These are phyloP conservation scores for Erythrolamprus reginae DNA, from an alignment of 2,113 vertebrate species.

Conservation along the genomic window DNA sequence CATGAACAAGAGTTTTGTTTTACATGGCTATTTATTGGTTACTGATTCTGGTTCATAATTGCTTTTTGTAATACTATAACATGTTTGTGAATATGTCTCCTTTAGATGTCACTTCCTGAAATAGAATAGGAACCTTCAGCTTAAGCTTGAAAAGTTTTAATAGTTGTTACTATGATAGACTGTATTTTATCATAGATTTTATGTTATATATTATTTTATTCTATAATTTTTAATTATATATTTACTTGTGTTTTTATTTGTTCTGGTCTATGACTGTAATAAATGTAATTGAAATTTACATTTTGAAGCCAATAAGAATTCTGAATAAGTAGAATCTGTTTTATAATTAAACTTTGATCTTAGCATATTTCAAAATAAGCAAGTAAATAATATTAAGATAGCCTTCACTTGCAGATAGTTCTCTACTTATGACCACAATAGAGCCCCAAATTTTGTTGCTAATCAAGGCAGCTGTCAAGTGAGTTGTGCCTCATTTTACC, in stretches of 20 bases:
- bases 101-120: not conserved
- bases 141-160: not conserved
- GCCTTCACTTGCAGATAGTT: not conserved
- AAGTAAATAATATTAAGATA: not conserved
- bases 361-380: not conserved
- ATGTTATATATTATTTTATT: too few relatives aligned
- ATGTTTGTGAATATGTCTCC: not conserved
- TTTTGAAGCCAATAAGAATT: not conserved
- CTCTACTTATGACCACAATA: not conserved
- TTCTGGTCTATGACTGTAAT: too few relatives aligned
- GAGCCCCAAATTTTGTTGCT: not conserved
- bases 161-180: not conserved
- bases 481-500: not conserved
- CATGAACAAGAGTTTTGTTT: constrained; percentile 14
- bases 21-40: not conserved
- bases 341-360: not conserved
- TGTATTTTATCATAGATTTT: too few relatives aligned
- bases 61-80: not conserved
- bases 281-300: not conserved
- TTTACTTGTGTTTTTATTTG: too few relatives aligned
- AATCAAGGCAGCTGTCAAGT: not conserved
- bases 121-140: not conserved
- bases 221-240: too few relatives aligned
- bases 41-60: constrained; percentile 5
- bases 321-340: not conserved